Evolutionary conservation across 2,888 invertebrate genomes (phyloP).

Genomic region (Leptopilina myrica): DNA sequence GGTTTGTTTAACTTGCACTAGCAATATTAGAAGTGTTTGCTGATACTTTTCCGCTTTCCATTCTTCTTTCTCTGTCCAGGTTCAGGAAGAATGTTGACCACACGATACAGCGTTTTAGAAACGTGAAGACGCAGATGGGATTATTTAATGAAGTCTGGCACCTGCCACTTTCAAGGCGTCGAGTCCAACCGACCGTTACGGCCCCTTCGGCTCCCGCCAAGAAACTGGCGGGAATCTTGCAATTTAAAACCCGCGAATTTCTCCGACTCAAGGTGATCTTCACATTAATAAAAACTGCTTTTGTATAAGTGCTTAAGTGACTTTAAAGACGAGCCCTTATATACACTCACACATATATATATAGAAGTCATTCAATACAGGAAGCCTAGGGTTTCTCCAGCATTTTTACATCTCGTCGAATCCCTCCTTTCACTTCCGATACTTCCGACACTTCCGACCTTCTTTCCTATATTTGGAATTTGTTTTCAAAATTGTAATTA

Average conservation of each 20-base stretch:
- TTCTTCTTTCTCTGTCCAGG: slow-evolving; percentile 45
- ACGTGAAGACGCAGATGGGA: slow-evolving; percentile 58
- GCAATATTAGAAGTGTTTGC: slow-evolving; percentile 2
- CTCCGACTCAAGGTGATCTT: slow-evolving; percentile 3
- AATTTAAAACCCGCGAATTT: slow-evolving; percentile 50
- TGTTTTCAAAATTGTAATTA: not conserved
- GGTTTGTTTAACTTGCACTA: slow-evolving; percentile 8
- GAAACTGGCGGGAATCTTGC: slow-evolving; percentile 54
- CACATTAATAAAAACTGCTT: not conserved
- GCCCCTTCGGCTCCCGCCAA: slow-evolving; percentile 49
- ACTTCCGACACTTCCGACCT: not conserved
- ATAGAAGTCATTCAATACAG: slow-evolving; percentile 2
- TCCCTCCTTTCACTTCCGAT: not conserved
- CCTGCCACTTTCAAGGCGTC: slow-evolving; percentile 56
- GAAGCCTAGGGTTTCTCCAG: slow-evolving; percentile 1
- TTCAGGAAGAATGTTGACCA: slow-evolving; percentile 47
- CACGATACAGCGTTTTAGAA: slow-evolving; percentile 39
- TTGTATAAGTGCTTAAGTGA: not conserved
- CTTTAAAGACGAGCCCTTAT: not conserved
- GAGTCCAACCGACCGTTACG: slow-evolving; percentile 54
- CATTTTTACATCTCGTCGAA: not conserved
- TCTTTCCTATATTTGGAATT: not conserved
- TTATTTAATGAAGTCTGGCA: slow-evolving; percentile 61
- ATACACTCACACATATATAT: too few species aligned
- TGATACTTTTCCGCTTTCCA: slow-evolving; percentile 23